phyloP scores from a whole-genome alignment of 1,140 invertebrate genomes.

The Ectropis grisescens region DNA sequence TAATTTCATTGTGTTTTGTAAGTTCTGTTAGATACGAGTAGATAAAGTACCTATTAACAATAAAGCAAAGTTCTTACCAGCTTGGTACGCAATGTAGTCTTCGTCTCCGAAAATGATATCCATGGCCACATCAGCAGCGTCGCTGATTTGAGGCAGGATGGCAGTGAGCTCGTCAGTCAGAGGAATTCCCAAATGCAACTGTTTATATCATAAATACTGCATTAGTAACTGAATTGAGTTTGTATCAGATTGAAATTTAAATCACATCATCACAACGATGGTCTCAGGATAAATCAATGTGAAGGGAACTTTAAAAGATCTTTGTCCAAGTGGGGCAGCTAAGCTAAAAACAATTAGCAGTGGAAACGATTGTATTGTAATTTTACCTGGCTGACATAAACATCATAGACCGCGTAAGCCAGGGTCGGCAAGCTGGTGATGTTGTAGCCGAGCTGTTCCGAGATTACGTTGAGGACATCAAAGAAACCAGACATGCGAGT shows the following conservation, averaged over 20 bases:
- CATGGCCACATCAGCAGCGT: constrained; percentile 5
- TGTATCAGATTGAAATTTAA: too few relatives aligned
- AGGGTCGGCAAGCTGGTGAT: not conserved
- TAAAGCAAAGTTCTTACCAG: constrained; percentile 2
- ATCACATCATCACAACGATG: too few relatives aligned
- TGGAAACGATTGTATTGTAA: too few relatives aligned
- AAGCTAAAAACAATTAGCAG: too few relatives aligned
- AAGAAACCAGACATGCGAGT: constrained; percentile 1
- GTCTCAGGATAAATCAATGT: too few relatives aligned
- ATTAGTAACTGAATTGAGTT: too few relatives aligned
- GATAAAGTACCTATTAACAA: not conserved
- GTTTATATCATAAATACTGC: too few relatives aligned
- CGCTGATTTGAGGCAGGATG: constrained; percentile 4
- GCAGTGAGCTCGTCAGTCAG: constrained; percentile 1
- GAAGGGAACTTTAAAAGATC: too few relatives aligned
- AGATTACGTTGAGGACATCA: not conserved
- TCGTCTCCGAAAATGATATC: constrained; percentile 8
- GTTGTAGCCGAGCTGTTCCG: not conserved
- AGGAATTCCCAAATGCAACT: constrained; percentile 7
- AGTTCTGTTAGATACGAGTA: not conserved
- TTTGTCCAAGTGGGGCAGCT: too few relatives aligned
- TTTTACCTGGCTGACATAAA: constrained; percentile 2
- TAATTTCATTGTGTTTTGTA: not conserved
- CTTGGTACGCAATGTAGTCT: constrained; percentile 1
- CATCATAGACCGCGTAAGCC: constrained; percentile 1